phyloP scores from a whole-genome alignment of 1,140 invertebrate genomes.

The Chionoecetes opilio region DNA sequence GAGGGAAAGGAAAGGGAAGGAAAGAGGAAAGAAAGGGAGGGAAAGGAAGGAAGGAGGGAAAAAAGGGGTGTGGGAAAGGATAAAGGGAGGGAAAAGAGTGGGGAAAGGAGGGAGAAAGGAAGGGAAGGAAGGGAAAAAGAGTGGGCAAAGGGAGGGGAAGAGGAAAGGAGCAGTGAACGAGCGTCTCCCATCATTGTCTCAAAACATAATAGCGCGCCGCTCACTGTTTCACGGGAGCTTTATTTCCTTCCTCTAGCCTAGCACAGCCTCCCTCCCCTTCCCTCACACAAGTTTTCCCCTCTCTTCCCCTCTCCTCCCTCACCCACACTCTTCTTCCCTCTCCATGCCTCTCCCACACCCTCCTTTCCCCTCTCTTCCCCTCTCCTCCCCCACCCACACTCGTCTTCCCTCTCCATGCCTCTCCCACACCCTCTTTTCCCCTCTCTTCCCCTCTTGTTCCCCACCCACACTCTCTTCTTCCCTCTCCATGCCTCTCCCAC shows the following conservation, averaged over 20 bases:
- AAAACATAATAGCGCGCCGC: no score
- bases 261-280: background rate
- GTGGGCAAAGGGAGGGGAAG: background rate
- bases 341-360: no score
- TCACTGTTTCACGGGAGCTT: no score
- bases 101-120: background rate
- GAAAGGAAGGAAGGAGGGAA: background rate
- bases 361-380: no score
- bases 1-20: background rate
- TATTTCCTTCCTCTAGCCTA: background rate
- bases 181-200: background rate
- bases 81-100: conserved; percentile 48
- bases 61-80: background rate
- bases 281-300: background rate
- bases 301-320: no score
- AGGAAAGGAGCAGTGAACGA: background rate
- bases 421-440: no score
- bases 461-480: no score
- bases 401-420: no score
- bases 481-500: no score
- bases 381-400: no score
- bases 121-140: background rate
- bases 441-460: no score
- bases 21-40: background rate
- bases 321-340: no score